These are phyloP conservation scores for Leptopilina clavipes DNA, from an alignment of 1,140 invertebrate genomes.

Conservation along the genomic window DNA sequence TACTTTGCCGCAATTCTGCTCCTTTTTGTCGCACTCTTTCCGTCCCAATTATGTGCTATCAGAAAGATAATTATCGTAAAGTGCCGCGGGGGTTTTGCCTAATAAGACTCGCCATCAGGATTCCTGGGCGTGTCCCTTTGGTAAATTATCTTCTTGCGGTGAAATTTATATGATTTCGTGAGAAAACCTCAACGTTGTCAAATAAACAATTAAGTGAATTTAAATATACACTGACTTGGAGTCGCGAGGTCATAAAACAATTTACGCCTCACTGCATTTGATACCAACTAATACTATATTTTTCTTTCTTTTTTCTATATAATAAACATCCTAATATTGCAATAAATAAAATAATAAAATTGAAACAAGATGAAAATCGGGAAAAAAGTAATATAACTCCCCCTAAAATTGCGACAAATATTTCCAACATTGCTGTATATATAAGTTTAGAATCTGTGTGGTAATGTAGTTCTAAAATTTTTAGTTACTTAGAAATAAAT, in stretches of 20 bases:
- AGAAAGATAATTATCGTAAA: conserved; percentile 22
- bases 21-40: conserved; percentile 18
- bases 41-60: conserved; percentile 26
- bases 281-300: too few relatives aligned
- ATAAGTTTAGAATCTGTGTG: too few relatives aligned
- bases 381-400: too few relatives aligned
- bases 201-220: background rate
- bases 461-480: too few relatives aligned
- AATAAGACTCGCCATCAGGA: conserved; percentile 14
- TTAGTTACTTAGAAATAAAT: too few relatives aligned
- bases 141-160: conserved; percentile 12
- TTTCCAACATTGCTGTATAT: too few relatives aligned
- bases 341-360: too few relatives aligned
- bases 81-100: background rate
- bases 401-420: too few relatives aligned
- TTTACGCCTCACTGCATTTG: background rate
- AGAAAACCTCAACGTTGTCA: conserved; percentile 16
- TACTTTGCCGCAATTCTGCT: background rate
- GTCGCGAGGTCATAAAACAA: background rate
- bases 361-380: too few relatives aligned
- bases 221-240: background rate
- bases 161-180: conserved; percentile 32
- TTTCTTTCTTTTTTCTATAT: too few relatives aligned
- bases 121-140: conserved; percentile 22
- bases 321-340: too few relatives aligned